Percentiles rank a stretch among this genome's conserved stretches.
These are phyloP conservation scores for Myrmecobius fasciatus DNA, from an alignment of 2,113 vertebrate species.

Conservation along the genomic window DNA sequence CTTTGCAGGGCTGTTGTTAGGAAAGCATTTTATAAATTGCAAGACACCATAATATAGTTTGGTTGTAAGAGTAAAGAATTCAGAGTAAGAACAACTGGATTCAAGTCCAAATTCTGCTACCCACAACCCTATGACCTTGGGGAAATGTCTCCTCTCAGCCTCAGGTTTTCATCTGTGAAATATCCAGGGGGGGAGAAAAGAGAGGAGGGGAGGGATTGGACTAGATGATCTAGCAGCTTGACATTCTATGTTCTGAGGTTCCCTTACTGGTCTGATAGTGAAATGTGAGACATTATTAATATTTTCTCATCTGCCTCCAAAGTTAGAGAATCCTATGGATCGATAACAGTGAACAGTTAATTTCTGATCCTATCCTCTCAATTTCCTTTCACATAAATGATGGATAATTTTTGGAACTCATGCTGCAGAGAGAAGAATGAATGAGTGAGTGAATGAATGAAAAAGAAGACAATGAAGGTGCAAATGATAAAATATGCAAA, in stretches of 20 bases:
- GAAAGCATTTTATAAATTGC: background rate
- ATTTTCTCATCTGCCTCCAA: background rate
- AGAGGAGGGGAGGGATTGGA: background rate
- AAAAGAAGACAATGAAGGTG: background rate
- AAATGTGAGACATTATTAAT: background rate
- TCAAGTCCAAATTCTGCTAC: constrained; percentile 47
- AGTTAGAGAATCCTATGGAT: background rate
- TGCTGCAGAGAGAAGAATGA: background rate
- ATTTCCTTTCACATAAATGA: background rate
- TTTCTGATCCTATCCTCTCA: background rate
- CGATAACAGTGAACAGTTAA: background rate
- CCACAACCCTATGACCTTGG: constrained; percentile 19
- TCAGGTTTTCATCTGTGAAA: constrained; percentile 20
- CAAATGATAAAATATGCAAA: background rate
- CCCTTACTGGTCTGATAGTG: background rate
- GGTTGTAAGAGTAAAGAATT: constrained; percentile 57
- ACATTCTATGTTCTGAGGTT: background rate
- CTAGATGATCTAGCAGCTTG: background rate
- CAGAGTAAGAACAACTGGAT: constrained; percentile 47
- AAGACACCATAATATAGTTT: background rate
- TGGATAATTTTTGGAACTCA: background rate
- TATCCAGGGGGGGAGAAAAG: background rate
- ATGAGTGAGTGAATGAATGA: background rate
- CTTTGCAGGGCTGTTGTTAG: background rate
- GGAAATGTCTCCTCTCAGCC: constrained; percentile 51